phyloP scores from a whole-genome alignment of 53 echinoderm and acorn worm genomes.

The Zoroaster sp. region DNA sequence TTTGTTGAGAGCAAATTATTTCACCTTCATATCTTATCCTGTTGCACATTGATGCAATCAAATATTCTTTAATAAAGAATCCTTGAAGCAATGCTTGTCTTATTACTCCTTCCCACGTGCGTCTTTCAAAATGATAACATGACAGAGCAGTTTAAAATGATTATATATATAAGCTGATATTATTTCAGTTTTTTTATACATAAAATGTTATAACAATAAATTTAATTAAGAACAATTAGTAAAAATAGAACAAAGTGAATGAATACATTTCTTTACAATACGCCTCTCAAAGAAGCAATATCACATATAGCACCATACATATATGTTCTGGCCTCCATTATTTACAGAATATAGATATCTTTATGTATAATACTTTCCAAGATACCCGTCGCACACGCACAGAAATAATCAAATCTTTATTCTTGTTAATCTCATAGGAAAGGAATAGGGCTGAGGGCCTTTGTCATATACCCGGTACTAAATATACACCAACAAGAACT shows the following conservation, averaged over 20 bases:
- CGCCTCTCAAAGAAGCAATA: constrained; percentile 19
- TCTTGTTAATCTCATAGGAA: neutral
- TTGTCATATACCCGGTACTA: neutral
- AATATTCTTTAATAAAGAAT: too few species aligned
- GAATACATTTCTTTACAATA: constrained; percentile 18
- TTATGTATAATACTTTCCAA: neutral
- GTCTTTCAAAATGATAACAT: neutral
- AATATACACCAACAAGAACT: too few species aligned
- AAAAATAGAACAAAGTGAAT: constrained; percentile 48
- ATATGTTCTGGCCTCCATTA: constrained; percentile 5
- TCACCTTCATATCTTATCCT: too few species aligned
- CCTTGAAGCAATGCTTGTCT: too few species aligned
- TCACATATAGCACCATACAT: constrained; percentile 52
- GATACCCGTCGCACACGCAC: constrained; percentile 45
- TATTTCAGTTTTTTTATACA: constrained; percentile 55
- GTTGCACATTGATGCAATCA: too few species aligned
- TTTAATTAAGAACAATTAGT: constrained; percentile 35
- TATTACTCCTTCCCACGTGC: neutral
- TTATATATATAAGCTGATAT: constrained; percentile 4
- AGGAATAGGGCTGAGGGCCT: neutral
- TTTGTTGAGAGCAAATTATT: too few species aligned
- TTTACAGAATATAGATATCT: constrained; percentile 38
- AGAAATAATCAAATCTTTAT: neutral
- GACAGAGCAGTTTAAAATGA: neutral
- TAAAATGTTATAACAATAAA: constrained; percentile 23